Conservation (phyloP, 2,797 vertebrate genomes). For the Danio aesculapii region DNA sequence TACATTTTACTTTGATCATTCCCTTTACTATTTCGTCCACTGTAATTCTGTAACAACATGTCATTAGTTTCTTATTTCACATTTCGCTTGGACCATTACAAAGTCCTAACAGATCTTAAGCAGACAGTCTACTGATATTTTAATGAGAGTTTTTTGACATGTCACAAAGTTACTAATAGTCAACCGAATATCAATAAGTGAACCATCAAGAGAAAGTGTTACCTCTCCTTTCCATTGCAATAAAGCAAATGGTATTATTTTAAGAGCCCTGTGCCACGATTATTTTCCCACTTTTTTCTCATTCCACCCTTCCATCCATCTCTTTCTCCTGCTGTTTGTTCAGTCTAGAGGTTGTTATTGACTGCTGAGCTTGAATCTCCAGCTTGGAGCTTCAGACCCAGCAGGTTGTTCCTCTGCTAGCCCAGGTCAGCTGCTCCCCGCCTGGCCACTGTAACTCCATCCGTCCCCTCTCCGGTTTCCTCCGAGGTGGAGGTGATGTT, state of each 20-base stretch:
- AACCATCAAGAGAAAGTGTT: too few relatives aligned
- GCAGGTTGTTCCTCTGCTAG: constrained; percentile 40
- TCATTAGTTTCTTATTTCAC: too few relatives aligned
- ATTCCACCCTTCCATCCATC: not conserved
- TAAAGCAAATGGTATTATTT: constrained; percentile 31
- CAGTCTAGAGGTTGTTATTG: constrained; percentile 38
- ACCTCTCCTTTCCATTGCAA: not conserved
- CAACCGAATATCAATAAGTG: too few relatives aligned
- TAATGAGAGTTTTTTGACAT: too few relatives aligned
- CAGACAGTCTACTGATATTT: too few relatives aligned
- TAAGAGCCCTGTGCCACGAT: not conserved
- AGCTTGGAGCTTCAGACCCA: constrained; percentile 28
- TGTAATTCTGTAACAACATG: too few relatives aligned
- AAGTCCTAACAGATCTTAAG: too few relatives aligned
- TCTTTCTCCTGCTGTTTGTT: constrained; percentile 30
- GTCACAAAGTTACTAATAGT: too few relatives aligned
- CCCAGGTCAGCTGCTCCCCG: constrained; percentile 42
- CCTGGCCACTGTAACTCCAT: constrained; percentile 36
- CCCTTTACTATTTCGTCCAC: too few relatives aligned
- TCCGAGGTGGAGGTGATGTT: constrained; percentile 27
- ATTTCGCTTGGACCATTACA: too few relatives aligned
- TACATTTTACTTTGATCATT: too few relatives aligned
- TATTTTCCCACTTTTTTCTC: constrained; percentile 1
- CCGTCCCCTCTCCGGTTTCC: constrained; percentile 34
- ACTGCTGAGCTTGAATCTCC: constrained; percentile 19